Evolutionary conservation across 2,113 vertebrate genomes (phyloP).

Genomic region (Dascyllus trimaculatus): DNA sequence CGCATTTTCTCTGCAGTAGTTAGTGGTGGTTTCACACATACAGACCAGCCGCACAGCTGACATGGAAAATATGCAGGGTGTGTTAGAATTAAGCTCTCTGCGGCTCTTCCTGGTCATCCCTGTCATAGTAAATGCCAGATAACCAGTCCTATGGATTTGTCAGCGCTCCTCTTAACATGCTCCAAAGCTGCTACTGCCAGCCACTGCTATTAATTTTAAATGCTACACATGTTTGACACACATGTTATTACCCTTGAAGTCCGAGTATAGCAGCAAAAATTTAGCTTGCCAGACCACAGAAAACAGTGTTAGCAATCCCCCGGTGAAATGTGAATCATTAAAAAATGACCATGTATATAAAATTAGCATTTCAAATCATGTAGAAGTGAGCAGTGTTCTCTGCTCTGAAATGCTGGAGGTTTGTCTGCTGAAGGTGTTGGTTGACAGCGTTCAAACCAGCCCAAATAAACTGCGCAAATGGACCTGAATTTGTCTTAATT

Average conservation of each 20-base stretch:
- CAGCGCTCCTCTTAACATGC: slow-evolving; percentile 47
- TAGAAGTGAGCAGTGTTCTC: too few species aligned
- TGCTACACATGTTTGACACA: slow-evolving; percentile 38
- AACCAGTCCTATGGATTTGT: slow-evolving; percentile 63
- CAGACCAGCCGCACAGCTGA: slow-evolving; percentile 24
- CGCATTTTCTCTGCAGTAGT: background rate
- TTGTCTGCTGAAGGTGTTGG: too few species aligned
- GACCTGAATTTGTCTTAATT: too few species aligned
- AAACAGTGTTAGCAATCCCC: too few species aligned
- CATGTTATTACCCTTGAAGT: background rate
- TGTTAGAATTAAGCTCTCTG: slow-evolving; percentile 51
- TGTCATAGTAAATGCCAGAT: slow-evolving; percentile 47
- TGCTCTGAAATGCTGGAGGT: too few species aligned
- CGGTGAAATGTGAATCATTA: too few species aligned
- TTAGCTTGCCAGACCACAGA: too few species aligned
- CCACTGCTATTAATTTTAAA: slow-evolving; percentile 37
- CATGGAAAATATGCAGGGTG: slow-evolving; percentile 34
- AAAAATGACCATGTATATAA: too few species aligned
- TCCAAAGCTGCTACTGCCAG: slow-evolving; percentile 34
- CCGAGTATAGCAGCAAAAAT: too few species aligned
- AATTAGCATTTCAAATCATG: too few species aligned
- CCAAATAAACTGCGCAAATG: too few species aligned
- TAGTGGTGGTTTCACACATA: background rate
- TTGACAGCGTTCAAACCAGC: too few species aligned
- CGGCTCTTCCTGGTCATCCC: slow-evolving; percentile 31